Evolutionary conservation across 2,797 vertebrate genomes (phyloP).

Genomic region (Perodicticus potto): DNA sequence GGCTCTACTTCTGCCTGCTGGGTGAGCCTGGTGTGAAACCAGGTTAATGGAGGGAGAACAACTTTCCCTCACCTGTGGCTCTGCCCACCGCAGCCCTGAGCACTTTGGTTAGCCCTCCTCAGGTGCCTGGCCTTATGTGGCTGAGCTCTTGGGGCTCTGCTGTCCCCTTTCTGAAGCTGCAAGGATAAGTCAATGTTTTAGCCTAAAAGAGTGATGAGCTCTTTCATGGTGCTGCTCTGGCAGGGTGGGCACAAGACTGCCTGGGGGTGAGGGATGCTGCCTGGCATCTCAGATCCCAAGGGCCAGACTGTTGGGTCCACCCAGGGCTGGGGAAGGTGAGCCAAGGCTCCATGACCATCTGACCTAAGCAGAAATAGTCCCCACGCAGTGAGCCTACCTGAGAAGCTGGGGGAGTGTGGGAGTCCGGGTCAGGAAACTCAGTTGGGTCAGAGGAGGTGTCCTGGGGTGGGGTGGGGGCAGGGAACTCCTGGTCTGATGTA

Average conservation of each 20-base stretch:
- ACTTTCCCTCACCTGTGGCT: too few species aligned
- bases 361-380: background rate
- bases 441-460: background rate
- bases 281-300: background rate
- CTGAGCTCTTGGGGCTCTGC: background rate
- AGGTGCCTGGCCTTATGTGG: background rate
- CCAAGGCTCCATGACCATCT: accelerated
- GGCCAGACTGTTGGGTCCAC: background rate
- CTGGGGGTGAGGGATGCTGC: background rate
- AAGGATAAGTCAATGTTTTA: background rate
- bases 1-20: background rate
- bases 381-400: background rate
- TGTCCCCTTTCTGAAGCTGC: background rate
- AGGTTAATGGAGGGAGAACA: background rate
- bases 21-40: background rate
- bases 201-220: background rate
- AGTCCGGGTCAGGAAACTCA: background rate
- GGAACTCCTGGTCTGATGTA: too few species aligned
- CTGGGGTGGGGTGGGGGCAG: background rate
- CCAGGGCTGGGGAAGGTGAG: background rate
- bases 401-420: background rate
- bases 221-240: background rate
- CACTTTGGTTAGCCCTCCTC: background rate
- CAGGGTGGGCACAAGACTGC: background rate
- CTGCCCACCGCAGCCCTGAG: background rate